Evolutionary conservation across 2,797 vertebrate species (phyloP).

Genomic region (Epinephelus malabaricus): DNA sequence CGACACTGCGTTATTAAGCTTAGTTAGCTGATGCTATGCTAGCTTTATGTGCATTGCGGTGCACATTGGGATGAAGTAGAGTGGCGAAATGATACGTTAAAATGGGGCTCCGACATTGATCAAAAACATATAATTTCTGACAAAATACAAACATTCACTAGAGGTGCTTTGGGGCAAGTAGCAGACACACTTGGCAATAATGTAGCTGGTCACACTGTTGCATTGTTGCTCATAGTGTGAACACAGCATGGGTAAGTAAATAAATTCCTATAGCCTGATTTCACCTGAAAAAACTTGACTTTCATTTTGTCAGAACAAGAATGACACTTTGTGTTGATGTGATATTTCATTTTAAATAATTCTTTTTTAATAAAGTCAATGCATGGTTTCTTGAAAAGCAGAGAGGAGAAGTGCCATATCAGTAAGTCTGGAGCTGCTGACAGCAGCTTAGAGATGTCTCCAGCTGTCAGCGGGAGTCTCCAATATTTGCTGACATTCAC

Average conservation of each 20-base stretch:
- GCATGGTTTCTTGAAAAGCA: background rate
- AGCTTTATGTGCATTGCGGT: too few relatives aligned
- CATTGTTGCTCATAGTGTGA: too few relatives aligned
- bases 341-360: background rate
- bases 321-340: background rate
- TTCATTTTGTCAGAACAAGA: slow-evolving; percentile 12
- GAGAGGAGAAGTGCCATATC: background rate
- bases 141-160: too few relatives aligned
- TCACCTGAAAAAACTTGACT: background rate
- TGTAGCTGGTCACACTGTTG: too few relatives aligned
- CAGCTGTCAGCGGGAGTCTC: background rate
- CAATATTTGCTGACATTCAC: slow-evolving; percentile 11
- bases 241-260: background rate
- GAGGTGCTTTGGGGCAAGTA: too few relatives aligned
- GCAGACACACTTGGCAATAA: too few relatives aligned
- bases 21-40: too few relatives aligned
- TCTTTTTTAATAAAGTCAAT: background rate
- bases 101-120: too few relatives aligned
- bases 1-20: too few relatives aligned
- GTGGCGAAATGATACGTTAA: too few relatives aligned
- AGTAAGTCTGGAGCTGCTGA: background rate
- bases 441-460: background rate
- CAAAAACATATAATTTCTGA: too few relatives aligned
- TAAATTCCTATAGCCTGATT: background rate
- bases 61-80: too few relatives aligned